A percentile compares a stretch with the other conserved stretches of the same genome.
phyloP scores from a whole-genome alignment of 2,888 invertebrate genomes.

The Sesamia inferens region DNA sequence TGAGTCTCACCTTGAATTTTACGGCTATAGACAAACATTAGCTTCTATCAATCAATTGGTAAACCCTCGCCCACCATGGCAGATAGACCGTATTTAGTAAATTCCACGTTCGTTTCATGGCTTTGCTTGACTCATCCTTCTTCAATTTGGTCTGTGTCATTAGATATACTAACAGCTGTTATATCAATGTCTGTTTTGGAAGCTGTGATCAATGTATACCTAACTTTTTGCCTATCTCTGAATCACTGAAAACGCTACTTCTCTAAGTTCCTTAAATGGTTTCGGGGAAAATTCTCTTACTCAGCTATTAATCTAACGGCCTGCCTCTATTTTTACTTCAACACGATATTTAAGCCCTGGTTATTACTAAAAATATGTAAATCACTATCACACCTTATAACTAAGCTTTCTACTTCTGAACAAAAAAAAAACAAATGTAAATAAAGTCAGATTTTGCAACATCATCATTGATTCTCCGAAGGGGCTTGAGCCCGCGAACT shows the following conservation, averaged over 20 bases:
- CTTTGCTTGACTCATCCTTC: slow-evolving; percentile 47
- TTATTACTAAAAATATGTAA: not conserved
- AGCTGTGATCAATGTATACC: slow-evolving; percentile 26
- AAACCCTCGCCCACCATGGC: slow-evolving; percentile 38
- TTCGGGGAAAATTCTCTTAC: slow-evolving; percentile 21
- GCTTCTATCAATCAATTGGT: slow-evolving; percentile 20
- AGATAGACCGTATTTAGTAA: slow-evolving; percentile 37
- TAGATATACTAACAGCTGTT: slow-evolving; percentile 30
- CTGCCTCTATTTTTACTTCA: slow-evolving; percentile 20
- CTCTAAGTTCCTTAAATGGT: not conserved
- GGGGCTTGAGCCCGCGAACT: slow-evolving; percentile 22
- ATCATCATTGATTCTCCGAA: slow-evolving; percentile 52
- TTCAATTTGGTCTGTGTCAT: slow-evolving; percentile 20
- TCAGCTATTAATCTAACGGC: slow-evolving; percentile 24
- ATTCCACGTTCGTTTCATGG: slow-evolving; percentile 44
- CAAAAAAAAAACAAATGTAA: slow-evolving; percentile 18
- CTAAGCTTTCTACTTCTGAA: slow-evolving; percentile 3
- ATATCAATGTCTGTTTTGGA: slow-evolving; percentile 27
- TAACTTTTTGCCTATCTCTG: slow-evolving; percentile 20
- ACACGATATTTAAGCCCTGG: not conserved
- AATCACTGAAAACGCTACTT: slow-evolving; percentile 14
- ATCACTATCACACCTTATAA: not conserved
- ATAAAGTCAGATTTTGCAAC: slow-evolving; percentile 24
- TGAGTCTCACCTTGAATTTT: slow-evolving; percentile 59
- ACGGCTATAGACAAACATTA: slow-evolving; percentile 28